phyloP scores from a whole-genome alignment of 1,140 invertebrate genomes.

The Nephila pilipes region DNA sequence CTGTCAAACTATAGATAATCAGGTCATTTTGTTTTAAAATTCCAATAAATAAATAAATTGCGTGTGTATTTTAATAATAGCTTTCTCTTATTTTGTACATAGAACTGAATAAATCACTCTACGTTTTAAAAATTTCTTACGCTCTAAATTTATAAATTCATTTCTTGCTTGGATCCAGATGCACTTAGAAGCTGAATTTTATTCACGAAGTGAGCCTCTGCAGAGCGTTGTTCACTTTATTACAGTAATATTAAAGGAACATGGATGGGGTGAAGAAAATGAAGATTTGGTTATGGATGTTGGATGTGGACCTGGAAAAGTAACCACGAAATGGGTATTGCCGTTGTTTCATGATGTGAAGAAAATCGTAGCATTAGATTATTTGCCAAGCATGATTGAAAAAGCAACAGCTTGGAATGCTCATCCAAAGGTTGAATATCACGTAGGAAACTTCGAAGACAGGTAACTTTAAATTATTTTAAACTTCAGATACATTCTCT shows the following conservation, averaged over 20 bases:
- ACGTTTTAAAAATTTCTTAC: no score
- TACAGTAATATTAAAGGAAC: background rate
- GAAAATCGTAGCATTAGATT: background rate
- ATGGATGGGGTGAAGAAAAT: background rate
- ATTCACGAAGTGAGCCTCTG: background rate
- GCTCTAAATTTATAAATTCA: no score
- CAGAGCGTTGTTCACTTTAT: background rate
- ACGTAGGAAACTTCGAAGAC: background rate
- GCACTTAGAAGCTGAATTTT: background rate
- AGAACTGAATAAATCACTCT: no score
- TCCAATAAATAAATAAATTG: no score
- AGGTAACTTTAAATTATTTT: no score
- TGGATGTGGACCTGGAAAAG: background rate
- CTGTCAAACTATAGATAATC: no score
- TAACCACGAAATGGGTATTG: background rate
- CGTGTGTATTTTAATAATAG: no score
- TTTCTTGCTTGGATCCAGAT: no score
- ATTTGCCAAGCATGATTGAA: background rate
- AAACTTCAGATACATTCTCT: no score
- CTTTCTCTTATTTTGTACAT: no score
- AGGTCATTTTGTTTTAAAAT: no score
- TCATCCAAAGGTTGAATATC: background rate
- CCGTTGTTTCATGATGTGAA: background rate
- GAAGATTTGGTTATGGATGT: constrained; percentile 15
- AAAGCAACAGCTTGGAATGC: background rate